A percentile compares a stretch with the other conserved stretches of the same genome.
These are phyloP conservation scores for Triplophysa tibetana DNA, from an alignment of 2,113 vertebrate species.

Conservation along the genomic window DNA sequence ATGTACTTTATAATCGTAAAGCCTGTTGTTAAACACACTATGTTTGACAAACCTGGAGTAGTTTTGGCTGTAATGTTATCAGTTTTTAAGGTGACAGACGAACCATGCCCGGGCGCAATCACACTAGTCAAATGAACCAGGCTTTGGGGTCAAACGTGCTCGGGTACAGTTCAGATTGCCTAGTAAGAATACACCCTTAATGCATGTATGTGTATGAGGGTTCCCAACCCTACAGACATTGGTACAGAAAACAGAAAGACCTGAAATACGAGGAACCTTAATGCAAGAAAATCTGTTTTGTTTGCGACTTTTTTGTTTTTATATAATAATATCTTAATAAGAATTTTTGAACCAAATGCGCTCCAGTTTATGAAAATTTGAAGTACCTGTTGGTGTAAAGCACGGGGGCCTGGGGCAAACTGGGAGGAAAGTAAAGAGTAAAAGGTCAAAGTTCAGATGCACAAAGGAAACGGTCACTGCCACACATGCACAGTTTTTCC, in stretches of 20 bases:
- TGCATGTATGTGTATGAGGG: too few relatives aligned
- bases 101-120: too few relatives aligned
- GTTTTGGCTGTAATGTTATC: too few relatives aligned
- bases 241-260: not conserved
- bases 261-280: not conserved
- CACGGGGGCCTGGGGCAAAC: slow-evolving; percentile 89
- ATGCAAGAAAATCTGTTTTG: not conserved
- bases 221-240: slow-evolving; percentile 4
- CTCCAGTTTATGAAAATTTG: slow-evolving; percentile 55
- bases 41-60: too few relatives aligned
- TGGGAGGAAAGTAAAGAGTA: slow-evolving; percentile 77
- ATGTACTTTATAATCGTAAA: too few relatives aligned
- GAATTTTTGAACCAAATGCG: not conserved
- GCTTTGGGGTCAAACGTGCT: too few relatives aligned
- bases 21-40: too few relatives aligned
- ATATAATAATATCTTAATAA: not conserved
- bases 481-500: slow-evolving; percentile 41
- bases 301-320: too few relatives aligned
- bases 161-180: too few relatives aligned
- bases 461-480: slow-evolving; percentile 43
- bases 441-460: slow-evolving; percentile 65
- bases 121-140: too few relatives aligned
- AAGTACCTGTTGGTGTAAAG: slow-evolving; percentile 95
- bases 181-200: too few relatives aligned
- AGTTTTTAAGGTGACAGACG: too few relatives aligned